Percentiles rank a stretch among this genome's conserved stretches.
Conservation (phyloP, 92 coral and sea anemone species). For the Heliopora coerulea region DNA sequence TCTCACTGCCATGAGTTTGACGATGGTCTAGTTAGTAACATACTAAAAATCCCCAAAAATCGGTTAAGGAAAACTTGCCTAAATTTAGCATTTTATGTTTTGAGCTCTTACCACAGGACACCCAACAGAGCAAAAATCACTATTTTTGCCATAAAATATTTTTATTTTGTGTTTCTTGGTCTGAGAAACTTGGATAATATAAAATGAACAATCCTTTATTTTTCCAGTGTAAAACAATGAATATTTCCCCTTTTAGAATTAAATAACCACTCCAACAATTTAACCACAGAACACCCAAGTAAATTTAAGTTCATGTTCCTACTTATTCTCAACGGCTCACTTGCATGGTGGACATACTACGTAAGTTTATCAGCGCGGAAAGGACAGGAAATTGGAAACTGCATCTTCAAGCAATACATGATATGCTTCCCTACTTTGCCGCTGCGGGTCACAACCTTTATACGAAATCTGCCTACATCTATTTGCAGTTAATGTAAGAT, state of each 20-base stretch:
- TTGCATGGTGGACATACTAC: slow-evolving; percentile 50
- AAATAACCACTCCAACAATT: too few species aligned
- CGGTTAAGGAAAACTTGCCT: slow-evolving; percentile 33
- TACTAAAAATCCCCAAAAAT: slow-evolving; percentile 42
- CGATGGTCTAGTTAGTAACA: slow-evolving; percentile 21
- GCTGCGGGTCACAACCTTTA: slow-evolving; percentile 49
- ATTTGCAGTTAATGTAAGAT: slow-evolving; percentile 41
- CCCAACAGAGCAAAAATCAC: too few species aligned
- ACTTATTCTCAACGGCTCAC: too few species aligned
- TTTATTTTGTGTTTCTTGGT: too few species aligned
- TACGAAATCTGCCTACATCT: slow-evolving; percentile 9
- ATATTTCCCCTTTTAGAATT: too few species aligned
- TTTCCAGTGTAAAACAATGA: too few species aligned
- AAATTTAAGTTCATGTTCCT: too few species aligned
- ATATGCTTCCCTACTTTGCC: slow-evolving; percentile 59
- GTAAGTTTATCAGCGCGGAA: slow-evolving; percentile 49
- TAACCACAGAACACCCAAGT: too few species aligned
- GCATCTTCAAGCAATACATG: slow-evolving; percentile 49
- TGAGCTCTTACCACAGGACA: too few species aligned
- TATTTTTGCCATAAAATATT: too few species aligned
- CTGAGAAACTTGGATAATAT: too few species aligned
- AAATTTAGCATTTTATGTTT: slow-evolving; percentile 13
- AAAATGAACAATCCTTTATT: too few species aligned
- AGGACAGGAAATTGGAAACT: slow-evolving; percentile 55
- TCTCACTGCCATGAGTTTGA: slow-evolving; percentile 9